Percentiles rank a stretch among this genome's conserved stretches.
These are phyloP conservation scores for Protosalanx chinensis DNA, from an alignment of 2,797 vertebrate species.

Conservation along the genomic window DNA sequence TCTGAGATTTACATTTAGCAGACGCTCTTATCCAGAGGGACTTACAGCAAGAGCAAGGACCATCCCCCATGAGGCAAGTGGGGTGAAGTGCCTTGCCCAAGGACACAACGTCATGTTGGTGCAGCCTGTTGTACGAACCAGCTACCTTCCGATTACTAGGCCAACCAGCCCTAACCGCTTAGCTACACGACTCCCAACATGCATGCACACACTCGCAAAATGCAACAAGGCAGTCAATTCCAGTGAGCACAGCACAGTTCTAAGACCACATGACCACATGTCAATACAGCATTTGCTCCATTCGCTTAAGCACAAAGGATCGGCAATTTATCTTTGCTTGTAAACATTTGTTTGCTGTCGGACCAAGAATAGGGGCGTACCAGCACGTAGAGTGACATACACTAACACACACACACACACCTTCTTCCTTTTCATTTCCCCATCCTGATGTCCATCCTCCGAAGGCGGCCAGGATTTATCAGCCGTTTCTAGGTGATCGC, in stretches of 20 bases:
- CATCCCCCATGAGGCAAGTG: too few relatives aligned
- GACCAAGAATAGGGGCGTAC: neutral
- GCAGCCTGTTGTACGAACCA: too few relatives aligned
- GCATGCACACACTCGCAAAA: neutral
- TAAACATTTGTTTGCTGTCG: neutral
- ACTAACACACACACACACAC: slow-evolving; percentile 4
- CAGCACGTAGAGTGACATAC: neutral
- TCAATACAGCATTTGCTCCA: neutral
- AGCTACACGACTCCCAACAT: neutral
- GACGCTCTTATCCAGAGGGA: too few relatives aligned
- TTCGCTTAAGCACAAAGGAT: neutral
- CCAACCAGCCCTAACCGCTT: neutral
- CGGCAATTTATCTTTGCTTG: neutral
- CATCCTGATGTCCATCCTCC: slow-evolving; percentile 29
- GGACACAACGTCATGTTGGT: too few relatives aligned
- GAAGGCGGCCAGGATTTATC: too few relatives aligned
- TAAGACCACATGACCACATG: too few relatives aligned
- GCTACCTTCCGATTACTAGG: too few relatives aligned
- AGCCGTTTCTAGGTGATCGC: too few relatives aligned
- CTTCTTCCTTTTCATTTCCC: slow-evolving; percentile 15
- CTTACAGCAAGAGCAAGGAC: too few relatives aligned
- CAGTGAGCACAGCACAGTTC: neutral
- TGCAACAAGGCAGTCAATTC: neutral
- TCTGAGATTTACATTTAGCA: too few relatives aligned
- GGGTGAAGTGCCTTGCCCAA: too few relatives aligned